Evolutionary conservation across 1,140 invertebrate genomes (phyloP).

Genomic region (Triops longicaudatus): DNA sequence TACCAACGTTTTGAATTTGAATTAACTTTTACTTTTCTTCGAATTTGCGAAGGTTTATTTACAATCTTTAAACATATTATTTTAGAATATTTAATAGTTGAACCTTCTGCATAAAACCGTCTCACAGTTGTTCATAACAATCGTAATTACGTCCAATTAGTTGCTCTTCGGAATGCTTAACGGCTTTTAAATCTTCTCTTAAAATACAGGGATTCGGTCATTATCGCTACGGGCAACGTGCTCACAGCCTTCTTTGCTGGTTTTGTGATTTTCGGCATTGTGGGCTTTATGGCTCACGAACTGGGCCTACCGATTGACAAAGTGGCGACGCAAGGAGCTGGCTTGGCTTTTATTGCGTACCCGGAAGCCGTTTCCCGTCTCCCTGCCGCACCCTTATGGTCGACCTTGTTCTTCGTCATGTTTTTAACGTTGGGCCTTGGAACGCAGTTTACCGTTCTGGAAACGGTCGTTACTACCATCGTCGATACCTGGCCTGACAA

Average conservation of each 20-base stretch:
- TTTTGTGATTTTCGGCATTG: constrained; percentile 66
- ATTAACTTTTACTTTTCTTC: no score
- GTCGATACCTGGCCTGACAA: constrained; percentile 41
- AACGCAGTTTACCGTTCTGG: constrained; percentile 52
- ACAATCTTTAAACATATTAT: no score
- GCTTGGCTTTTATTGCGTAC: constrained; percentile 76
- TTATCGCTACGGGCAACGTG: constrained; percentile 66
- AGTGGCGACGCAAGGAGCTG: constrained; percentile 67
- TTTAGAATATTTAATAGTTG: no score
- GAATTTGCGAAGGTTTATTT: no score
- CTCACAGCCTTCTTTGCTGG: constrained; percentile 69
- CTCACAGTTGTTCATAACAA: no score
- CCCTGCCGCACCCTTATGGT: constrained; percentile 72
- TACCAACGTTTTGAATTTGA: no score
- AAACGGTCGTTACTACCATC: constrained; percentile 46
- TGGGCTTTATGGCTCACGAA: constrained; percentile 66
- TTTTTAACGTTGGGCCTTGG: constrained; percentile 65
- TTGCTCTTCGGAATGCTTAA: neutral
- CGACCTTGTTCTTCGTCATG: constrained; percentile 77
- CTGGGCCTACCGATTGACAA: constrained; percentile 57
- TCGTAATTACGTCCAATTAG: no score
- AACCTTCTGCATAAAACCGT: no score
- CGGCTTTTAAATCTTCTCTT: constrained; percentile 26
- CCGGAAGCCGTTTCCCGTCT: constrained; percentile 73
- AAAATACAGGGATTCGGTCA: constrained; percentile 52